A percentile compares a stretch with the other conserved stretches of the same genome.
These are phyloP conservation scores for Percopsis transmontana DNA, from an alignment of 2,113 vertebrate species.

Conservation along the genomic window DNA sequence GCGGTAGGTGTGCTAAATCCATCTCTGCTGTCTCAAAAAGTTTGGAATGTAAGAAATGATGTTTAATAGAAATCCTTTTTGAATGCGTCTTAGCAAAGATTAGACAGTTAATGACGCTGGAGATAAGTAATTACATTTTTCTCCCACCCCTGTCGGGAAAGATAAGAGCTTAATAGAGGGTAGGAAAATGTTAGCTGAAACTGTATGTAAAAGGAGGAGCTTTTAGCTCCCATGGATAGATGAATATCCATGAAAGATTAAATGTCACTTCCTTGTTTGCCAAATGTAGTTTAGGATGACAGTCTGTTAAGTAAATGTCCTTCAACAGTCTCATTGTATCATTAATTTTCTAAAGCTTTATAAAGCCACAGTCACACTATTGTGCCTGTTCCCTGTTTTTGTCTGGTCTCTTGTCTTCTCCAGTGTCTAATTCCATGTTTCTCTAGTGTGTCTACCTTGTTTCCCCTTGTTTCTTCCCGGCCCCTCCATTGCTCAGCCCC, in stretches of 20 bases:
- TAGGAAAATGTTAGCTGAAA: conserved; percentile 39
- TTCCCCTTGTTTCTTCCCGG: too few relatives aligned
- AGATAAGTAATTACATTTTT: conserved; percentile 74
- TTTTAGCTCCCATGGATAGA: conserved; percentile 29
- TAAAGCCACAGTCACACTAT: too few relatives aligned
- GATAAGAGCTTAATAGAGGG: conserved; percentile 58
- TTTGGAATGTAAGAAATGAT: conserved; percentile 25
- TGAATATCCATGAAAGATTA: conserved; percentile 45
- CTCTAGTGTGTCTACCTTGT: too few relatives aligned
- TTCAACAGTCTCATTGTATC: not conserved
- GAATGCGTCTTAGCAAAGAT: conserved; percentile 62
- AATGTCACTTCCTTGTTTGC: conserved; percentile 24
- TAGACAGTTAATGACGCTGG: conserved; percentile 67
- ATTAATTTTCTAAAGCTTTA: too few relatives aligned
- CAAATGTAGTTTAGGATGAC: conserved; percentile 8
- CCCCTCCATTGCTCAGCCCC: too few relatives aligned
- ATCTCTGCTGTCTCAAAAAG: conserved; percentile 5
- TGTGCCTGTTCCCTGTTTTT: too few relatives aligned
- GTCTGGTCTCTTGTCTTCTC: too few relatives aligned
- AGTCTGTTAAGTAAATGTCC: not conserved
- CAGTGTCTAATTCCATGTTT: too few relatives aligned
- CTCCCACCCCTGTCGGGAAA: conserved; percentile 50
- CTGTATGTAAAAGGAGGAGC: conserved; percentile 30
- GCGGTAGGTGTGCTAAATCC: too few relatives aligned
- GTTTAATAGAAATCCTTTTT: conserved; percentile 62